Conservation (phyloP, 2,797 vertebrate genomes). For the Melanogrammus aeglefinus region DNA sequence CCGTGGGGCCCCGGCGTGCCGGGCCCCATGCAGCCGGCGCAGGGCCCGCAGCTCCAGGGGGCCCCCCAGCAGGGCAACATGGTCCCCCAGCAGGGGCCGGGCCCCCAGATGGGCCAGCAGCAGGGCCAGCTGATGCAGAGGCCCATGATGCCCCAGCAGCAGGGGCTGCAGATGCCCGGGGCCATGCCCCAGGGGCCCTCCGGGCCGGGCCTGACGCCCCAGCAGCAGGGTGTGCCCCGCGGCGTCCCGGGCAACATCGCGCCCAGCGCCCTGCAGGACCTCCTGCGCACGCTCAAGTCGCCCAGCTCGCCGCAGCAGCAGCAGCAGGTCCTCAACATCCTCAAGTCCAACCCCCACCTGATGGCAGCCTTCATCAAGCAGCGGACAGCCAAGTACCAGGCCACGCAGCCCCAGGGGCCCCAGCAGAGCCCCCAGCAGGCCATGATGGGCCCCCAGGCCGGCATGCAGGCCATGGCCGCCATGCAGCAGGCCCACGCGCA, state of each 20-base stretch:
- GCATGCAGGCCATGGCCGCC: conserved; percentile 84
- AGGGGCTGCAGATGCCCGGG: conserved; percentile 65
- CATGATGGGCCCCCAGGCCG: conserved; percentile 74
- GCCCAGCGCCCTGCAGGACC: conserved; percentile 89
- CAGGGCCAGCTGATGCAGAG: conserved; percentile 70
- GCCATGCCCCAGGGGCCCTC: conserved; percentile 73
- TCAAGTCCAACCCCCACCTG: conserved; percentile 97
- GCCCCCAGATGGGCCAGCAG: conserved; percentile 57
- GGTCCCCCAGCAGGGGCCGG: conserved; percentile 66
- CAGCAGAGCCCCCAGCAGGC: conserved; percentile 74
- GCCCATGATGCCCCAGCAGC: conserved; percentile 73
- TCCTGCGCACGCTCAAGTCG: conserved; percentile 92
- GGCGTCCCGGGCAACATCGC: conserved; percentile 84
- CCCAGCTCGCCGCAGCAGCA: conserved; percentile 97
- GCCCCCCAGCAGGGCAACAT: conserved; percentile 63
- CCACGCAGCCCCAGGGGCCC: conserved; percentile 77
- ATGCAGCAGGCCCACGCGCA: conserved; percentile 74
- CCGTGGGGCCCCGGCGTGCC: conserved; percentile 85
- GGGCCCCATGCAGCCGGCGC: conserved; percentile 78
- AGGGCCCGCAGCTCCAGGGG: conserved; percentile 58
- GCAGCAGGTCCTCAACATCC: conserved; percentile 96
- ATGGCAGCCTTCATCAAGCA: conserved; percentile 99
- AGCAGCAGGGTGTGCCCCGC: conserved; percentile 77
- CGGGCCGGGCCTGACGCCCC: conserved; percentile 76
- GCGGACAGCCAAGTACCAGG: conserved; percentile 94